phyloP scores from a whole-genome alignment of 37 sponge, comb jelly and placozoan genomes.

The Chondrilla cf. caribensis region DNA sequence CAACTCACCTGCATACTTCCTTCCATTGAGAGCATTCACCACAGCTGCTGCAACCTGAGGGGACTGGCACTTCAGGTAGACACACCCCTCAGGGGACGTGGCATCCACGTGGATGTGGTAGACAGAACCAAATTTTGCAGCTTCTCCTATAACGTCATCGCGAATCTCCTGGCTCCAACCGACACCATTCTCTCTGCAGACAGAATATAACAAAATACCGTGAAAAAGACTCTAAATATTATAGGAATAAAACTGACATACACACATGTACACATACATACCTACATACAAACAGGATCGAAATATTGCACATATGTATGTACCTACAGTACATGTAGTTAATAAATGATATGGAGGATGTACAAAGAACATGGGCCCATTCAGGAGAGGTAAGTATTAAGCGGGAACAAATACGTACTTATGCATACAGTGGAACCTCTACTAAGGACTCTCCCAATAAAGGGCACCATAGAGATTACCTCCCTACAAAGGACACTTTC shows the following conservation, averaged over 20 bases:
- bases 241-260: background rate
- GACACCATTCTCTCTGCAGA: slow-evolving; percentile 71
- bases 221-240: background rate
- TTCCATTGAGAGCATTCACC: slow-evolving; percentile 79
- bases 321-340: no score
- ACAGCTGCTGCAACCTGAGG: slow-evolving; percentile 75
- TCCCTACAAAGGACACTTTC: no score
- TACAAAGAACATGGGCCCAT: no score
- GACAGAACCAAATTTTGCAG: slow-evolving; percentile 69
- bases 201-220: background rate
- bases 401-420: no score
- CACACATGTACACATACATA: background rate
- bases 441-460: no score
- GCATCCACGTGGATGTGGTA: slow-evolving; percentile 93
- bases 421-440: no score
- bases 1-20: slow-evolving; percentile 84
- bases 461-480: no score
- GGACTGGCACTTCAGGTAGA: slow-evolving; percentile 91
- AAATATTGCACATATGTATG: no score
- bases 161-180: slow-evolving; percentile 87
- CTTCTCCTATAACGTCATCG: slow-evolving; percentile 93
- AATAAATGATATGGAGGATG: no score
- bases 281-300: no score
- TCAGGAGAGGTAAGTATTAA: no score
- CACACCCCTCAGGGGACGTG: slow-evolving; percentile 77